Evolutionary conservation across 2,888 invertebrate genomes (phyloP), one percentile per base, ranked within the genome.

Genomic region (Dasysyrphus tricinctus): DNA sequence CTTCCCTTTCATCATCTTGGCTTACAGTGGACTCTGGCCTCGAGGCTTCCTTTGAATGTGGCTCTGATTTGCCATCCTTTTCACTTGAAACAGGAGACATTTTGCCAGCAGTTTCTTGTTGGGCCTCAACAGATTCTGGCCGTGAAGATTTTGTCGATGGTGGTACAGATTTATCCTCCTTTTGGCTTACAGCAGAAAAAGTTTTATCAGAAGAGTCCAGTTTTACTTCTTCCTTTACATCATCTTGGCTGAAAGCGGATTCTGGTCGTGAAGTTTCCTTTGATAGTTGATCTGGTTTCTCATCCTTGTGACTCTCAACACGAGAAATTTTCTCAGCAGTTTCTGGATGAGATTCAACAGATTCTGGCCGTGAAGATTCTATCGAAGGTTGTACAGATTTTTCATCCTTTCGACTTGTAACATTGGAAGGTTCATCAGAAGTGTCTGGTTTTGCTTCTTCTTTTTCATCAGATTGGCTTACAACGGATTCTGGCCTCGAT

Each of bases 1-100:
- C 24, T 24, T 24, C 24, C 24, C 3, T 24, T 24, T 24, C 24
- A 24, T 24, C 24, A 24, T 1, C 24, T 4, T 70, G 29, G 42
- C 77, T 89, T 24, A 24, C 67, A 8, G 77, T 79, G 7, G 88
- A 89, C 37, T 77, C 61, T 54, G 83, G 75, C 5, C 88, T 69
- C 5, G 89, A 89, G 1, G 80, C n/a, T 81, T 79, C 78, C 29
- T 54, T 56, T 24, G 85, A 69, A 5, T 42, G 7, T 32, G 37
- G 19, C 37, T 54, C 34, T 1, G 88, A 88, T 59, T 74, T 78
- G 8, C 83, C 54, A 0, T 88, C 44, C 14, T 74, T 82, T 77
- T 73, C 39, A 32, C 12, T 65, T n/a, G 11, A 42, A 19, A 19
- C 11, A 29, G 32, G 16, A 0, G 69, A 85, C 24, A n/a, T 51